Percentiles rank a stretch among this genome's conserved stretches.
Conservation (phyloP, 2,113 vertebrate species). For the Petroica traversi region DNA sequence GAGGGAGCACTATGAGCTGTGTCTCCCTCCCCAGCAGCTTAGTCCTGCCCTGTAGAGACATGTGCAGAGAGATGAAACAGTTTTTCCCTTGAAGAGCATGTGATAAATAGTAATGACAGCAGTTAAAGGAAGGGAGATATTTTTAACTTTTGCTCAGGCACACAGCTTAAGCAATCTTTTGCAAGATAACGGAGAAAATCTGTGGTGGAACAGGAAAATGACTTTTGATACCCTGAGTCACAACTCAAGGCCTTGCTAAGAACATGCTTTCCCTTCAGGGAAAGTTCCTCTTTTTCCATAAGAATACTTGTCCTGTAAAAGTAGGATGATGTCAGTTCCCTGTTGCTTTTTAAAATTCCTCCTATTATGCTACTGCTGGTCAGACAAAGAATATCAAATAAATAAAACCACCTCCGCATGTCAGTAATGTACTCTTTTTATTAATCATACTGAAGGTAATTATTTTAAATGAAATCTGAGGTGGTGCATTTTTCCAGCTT, state of each 20-base stretch:
- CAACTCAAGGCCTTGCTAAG: not conserved
- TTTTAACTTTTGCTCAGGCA: slow-evolving; percentile 4
- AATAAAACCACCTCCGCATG: not conserved
- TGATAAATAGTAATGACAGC: not conserved
- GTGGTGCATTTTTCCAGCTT: not conserved
- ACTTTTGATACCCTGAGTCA: not conserved
- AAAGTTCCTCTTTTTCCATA: not conserved
- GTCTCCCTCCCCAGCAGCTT: not conserved
- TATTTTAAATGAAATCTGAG: not conserved
- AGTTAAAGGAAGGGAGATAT: not conserved
- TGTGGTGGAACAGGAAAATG: not conserved
- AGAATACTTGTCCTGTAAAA: not conserved
- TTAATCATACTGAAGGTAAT: not conserved
- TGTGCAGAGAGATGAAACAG: not conserved
- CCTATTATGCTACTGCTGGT: not conserved
- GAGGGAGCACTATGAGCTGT: not conserved
- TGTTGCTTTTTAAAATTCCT: not conserved
- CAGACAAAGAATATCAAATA: not conserved
- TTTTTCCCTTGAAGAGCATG: not conserved
- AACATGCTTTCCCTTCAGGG: not conserved
- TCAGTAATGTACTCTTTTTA: not conserved
- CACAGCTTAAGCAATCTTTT: not conserved
- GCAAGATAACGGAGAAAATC: not conserved
- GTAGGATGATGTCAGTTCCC: not conserved
- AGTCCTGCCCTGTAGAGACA: not conserved